Evolutionary conservation across 2,888 invertebrate genomes (phyloP).

Genomic region (Aethes cnicana): DNA sequence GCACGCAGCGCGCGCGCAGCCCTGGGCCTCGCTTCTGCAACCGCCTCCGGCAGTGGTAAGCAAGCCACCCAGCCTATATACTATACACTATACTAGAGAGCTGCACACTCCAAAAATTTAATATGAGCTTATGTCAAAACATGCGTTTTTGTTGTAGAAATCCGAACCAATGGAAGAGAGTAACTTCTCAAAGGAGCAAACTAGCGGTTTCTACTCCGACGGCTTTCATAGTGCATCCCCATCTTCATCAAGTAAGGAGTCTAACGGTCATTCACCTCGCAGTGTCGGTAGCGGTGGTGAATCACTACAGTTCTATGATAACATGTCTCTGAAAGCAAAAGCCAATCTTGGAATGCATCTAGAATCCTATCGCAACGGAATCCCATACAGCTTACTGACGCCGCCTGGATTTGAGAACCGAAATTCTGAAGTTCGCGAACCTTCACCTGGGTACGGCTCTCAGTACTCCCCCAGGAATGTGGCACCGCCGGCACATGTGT

Average conservation of each 20-base stretch:
- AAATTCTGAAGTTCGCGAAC: conserved; percentile 56
- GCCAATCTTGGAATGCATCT: conserved; percentile 72
- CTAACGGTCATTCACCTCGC: conserved; percentile 74
- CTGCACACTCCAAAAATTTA: no score
- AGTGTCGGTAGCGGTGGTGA: conserved; percentile 72
- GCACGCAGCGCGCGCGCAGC: conserved; percentile 56
- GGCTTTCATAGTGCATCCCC: conserved; percentile 83
- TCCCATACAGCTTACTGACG: conserved; percentile 83
- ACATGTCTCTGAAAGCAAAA: conserved; percentile 67
- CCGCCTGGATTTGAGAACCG: conserved; percentile 81
- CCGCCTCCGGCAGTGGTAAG: conserved; percentile 68
- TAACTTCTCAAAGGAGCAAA: conserved; percentile 79
- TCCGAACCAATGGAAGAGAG: conserved; percentile 76
- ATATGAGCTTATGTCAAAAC: conserved; percentile 16
- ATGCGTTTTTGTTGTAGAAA: conserved; percentile 74
- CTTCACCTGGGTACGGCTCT: conserved; percentile 59
- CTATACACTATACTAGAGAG: no score
- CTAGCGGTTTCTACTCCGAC: conserved; percentile 84
- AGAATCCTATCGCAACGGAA: conserved; percentile 65
- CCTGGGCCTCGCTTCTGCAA: conserved; percentile 60
- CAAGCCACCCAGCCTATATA: conserved; percentile 27
- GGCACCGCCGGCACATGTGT: conserved; percentile 61
- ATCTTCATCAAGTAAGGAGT: conserved; percentile 80
- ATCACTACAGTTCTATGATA: conserved; percentile 66
- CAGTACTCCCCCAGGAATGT: conserved; percentile 62